Evolutionary conservation across 2,797 vertebrate genomes (phyloP).

Genomic region (Macropus fuliginosus): DNA sequence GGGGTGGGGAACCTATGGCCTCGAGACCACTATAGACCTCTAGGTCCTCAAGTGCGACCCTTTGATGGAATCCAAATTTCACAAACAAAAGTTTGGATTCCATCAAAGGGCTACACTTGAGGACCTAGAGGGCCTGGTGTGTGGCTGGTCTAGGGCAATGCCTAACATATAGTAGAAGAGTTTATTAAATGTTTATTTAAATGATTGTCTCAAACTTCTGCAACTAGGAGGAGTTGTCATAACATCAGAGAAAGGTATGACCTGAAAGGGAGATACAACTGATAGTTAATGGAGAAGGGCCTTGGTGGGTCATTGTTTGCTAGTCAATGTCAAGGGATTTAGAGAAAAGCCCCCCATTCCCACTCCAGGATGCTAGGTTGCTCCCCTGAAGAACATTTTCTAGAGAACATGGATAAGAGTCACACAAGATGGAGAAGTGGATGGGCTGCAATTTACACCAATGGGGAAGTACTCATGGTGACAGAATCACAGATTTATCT

Average conservation of each 20-base stretch:
- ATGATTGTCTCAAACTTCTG: background rate
- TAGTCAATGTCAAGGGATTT: background rate
- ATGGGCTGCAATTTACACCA: background rate
- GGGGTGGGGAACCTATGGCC: too few relatives aligned
- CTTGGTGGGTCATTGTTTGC: background rate
- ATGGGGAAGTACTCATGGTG: background rate
- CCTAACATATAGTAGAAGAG: background rate
- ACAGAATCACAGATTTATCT: background rate
- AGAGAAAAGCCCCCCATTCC: background rate
- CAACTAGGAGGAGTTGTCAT: background rate
- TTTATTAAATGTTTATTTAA: background rate
- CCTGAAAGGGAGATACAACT: background rate
- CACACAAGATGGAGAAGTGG: background rate
- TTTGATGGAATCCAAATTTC: too few relatives aligned
- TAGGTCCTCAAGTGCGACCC: too few relatives aligned
- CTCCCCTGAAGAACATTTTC: background rate
- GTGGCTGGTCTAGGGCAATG: background rate
- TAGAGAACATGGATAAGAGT: background rate
- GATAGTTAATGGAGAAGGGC: background rate
- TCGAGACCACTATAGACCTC: too few relatives aligned
- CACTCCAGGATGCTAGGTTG: background rate
- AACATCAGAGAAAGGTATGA: background rate
- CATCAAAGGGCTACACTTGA: too few relatives aligned
- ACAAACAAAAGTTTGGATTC: too few relatives aligned
- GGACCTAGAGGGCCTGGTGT: too few relatives aligned